Evolutionary conservation across 2,888 invertebrate genomes (phyloP), one percentile per base, ranked within the genome.

Genomic region (Therioaphis trifolii): DNA sequence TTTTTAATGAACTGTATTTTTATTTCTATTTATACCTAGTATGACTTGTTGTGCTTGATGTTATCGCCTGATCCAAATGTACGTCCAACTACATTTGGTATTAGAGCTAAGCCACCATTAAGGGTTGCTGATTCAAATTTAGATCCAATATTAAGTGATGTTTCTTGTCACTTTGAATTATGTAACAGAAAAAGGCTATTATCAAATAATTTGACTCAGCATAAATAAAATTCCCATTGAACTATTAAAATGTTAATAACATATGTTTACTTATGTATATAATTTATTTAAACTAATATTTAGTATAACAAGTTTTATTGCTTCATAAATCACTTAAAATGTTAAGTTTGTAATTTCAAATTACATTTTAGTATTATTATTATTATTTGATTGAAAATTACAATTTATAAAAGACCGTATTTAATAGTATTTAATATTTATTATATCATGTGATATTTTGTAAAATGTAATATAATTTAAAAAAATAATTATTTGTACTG

Each of bases 41-140:
- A 91, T 88, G 89, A 92, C 3, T 90, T 97, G 84, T 90, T 97
- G 14, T 91, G 92, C 86, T 89, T 92, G 88, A 95, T 97, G 95
- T 89, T 97, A 63, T 93, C 94, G 85, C 89, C 91, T 4, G 90
- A 92, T 84, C 96, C 97, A 0, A 89, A 90, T 4, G 90, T 91
- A 85, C 91, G 97, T 2, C 96, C 96, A 21, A 93, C 94, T 1
- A 94, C 95, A 0, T 90, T 91, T 85, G 94, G 93, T 43, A 92
- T 95, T 29, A 89, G 91, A 61, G 91, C 92, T 0, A 90, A 91
- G 11, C 91, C 92, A 0, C 93, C 93, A 0, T 89, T 89, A 86
- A 40, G 58, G 40, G 0, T 27, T 12, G 49, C 46, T 15, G 84
- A 85, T 63, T 40, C 29, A 63, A 49, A 58, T 55, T 7, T 72